phyloP scores from a whole-genome alignment of 35 echinoderm and acorn worm species.

The Lytechinus pictus region DNA sequence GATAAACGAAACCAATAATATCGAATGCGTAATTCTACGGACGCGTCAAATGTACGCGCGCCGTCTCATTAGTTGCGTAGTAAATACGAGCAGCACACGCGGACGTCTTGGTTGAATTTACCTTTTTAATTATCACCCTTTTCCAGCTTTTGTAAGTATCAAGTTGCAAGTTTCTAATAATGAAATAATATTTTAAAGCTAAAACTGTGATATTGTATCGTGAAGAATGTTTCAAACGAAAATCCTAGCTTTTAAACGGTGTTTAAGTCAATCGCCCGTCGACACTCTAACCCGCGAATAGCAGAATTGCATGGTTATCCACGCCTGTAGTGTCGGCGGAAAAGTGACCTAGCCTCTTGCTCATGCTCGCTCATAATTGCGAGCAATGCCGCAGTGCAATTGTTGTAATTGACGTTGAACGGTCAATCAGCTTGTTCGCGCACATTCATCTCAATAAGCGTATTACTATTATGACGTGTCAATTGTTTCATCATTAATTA shows the following conservation, averaged over 20 bases:
- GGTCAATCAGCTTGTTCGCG: not conserved
- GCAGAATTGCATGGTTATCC: not conserved
- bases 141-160: not conserved
- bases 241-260: not conserved
- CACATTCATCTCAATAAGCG: not conserved
- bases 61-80: not conserved
- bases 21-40: not conserved
- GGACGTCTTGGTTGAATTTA: not conserved
- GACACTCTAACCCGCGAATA: not conserved
- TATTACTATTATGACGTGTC: not conserved
- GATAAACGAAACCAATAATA: not conserved
- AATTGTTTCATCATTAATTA: not conserved
- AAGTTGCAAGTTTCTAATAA: not conserved
- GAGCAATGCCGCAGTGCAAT: not conserved
- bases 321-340: not conserved
- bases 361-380: not conserved
- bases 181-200: not conserved
- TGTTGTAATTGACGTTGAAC: too few relatives aligned
- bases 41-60: not conserved
- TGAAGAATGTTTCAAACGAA: not conserved
- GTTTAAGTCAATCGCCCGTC: not conserved
- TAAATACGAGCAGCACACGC: not conserved
- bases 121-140: not conserved
- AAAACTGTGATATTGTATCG: not conserved
- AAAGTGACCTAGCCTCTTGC: not conserved